Evolutionary conservation across 2,797 vertebrate species (phyloP), one percentile per base, ranked within the genome.

Genomic region (Sandelia bainsii): DNA sequence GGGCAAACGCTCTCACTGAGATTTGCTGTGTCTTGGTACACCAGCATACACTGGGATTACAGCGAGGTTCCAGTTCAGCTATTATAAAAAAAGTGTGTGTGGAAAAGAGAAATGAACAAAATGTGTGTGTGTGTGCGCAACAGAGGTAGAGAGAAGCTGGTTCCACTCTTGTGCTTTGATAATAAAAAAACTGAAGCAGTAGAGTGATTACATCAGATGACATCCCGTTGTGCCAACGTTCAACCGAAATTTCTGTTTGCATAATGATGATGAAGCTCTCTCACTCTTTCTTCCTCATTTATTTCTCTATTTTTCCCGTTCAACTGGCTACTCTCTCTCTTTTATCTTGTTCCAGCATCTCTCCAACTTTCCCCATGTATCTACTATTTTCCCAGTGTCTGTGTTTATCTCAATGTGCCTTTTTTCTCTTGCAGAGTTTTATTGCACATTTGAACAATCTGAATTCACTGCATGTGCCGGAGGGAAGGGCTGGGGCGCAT

Each of bases 201-300:
- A 62, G 73, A 80, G 83, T 81, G 74, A 87, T 75, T 60, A 57
- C 9, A 9, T 4, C 25, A 37, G n/a, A 68, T 75, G 42, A 17
- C 42, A 64, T 48, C 51, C 67, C 34, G 25, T 13, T 0, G 2
- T 22, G 23, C 72, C 23, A 82, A 82, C 60, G 60, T 70, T 72
- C 69, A 81, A 81, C 79, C 73, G 75, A 78, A 5, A 77, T 34
- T 17, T 40, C 16, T 72, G 62, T 86, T 90, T 90, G 83, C 82
- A 87, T 80, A 87, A 76, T 51, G 39, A 77, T 17, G 32, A 80
- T 10, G 25, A 45, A 11, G 32, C 45, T 54, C 51, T 42, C 27
- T 34, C 44, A 25, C 50, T 8, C 50, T 64, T n/a, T 42, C 52
- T 39, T 54, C 29, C 32, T 32, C 72, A 34, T 19, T 6, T 39